Conservation (phyloP, 2,113 vertebrate species). For the Ploceus nigricollis region DNA sequence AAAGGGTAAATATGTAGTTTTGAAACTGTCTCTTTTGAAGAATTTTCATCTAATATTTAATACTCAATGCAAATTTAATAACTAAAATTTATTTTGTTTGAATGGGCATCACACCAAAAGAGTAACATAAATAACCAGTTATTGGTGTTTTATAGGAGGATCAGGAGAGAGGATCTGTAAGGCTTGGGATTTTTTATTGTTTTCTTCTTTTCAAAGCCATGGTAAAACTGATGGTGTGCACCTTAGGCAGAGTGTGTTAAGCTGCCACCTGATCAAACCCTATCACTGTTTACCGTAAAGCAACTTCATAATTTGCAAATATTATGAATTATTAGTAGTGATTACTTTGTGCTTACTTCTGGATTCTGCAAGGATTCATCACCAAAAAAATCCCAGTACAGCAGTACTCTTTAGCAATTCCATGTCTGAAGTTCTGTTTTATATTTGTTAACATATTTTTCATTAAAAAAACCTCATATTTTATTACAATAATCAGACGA, state of each 20-base stretch:
- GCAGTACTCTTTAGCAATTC: not conserved
- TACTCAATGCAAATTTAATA: not conserved
- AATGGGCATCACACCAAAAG: not conserved
- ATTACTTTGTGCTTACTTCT: not conserved
- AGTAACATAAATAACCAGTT: not conserved
- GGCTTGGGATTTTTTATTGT: not conserved
- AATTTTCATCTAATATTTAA: not conserved
- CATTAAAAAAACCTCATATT: not conserved
- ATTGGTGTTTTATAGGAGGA: not conserved
- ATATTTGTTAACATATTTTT: not conserved
- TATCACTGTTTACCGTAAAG: not conserved
- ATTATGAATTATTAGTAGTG: not conserved
- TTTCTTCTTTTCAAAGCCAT: not conserved
- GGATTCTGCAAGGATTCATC: not conserved
- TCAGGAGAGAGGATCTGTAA: not conserved
- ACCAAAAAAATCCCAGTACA: not conserved
- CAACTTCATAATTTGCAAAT: not conserved
- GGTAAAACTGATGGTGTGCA: not conserved
- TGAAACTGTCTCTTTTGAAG: not conserved
- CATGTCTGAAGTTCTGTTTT: not conserved
- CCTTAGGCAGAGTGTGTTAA: not conserved
- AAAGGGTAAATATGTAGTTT: not conserved
- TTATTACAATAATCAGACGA: not conserved
- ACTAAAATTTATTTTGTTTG: not conserved
- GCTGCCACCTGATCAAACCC: not conserved